These are phyloP conservation scores for Megathymus violae DNA, from an alignment of 1,140 invertebrate genomes.

Conservation along the genomic window DNA sequence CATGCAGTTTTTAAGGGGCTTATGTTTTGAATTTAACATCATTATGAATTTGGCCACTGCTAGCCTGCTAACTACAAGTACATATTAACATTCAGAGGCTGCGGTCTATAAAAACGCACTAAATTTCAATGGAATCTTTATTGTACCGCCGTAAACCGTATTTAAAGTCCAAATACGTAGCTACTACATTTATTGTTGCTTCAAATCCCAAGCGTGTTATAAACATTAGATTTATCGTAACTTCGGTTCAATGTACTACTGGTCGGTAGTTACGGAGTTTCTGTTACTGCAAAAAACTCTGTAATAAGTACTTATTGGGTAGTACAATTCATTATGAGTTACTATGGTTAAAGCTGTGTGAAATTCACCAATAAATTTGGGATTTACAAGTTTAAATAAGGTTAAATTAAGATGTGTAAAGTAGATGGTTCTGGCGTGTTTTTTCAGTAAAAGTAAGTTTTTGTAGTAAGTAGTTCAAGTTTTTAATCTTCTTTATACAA, in stretches of 20 bases:
- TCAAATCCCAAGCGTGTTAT: not conserved
- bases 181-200: constrained; percentile 24
- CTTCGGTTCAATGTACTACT: not conserved
- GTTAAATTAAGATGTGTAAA: no score
- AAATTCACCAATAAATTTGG: no score
- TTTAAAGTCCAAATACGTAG: constrained; percentile 13
- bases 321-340: no score
- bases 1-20: no score
- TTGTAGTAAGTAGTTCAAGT: no score
- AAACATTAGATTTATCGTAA: constrained; percentile 6
- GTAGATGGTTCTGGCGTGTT: no score
- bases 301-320: not conserved
- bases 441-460: no score
- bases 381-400: no score
- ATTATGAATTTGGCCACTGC: not conserved
- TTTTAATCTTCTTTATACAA: no score
- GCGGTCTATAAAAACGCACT: constrained; percentile 16
- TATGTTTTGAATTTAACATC: no score
- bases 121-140: constrained; percentile 21
- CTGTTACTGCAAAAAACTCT: not conserved
- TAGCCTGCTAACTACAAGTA: not conserved
- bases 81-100: constrained; percentile 17
- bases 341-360: no score
- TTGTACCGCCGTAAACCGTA: constrained; percentile 13
- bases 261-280: not conserved